Base-by-base conservation (phyloP, 2,797 vertebrate genomes). In the Hypotaenidia philippensis region DNA sequence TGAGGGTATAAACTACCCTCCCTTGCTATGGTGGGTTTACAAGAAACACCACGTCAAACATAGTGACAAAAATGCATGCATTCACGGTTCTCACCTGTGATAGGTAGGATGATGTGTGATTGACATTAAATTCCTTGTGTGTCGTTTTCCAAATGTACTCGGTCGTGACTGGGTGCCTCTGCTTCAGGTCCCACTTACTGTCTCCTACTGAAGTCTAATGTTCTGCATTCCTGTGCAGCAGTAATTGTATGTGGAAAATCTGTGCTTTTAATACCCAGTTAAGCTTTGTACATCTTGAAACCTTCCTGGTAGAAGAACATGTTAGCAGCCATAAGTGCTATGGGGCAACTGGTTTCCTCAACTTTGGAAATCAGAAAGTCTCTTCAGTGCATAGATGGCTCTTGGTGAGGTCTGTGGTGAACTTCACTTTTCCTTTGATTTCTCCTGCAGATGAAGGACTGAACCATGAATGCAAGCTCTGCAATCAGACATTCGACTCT, bases 391-490 rank as follows among this genome's bases (percentile, higher is more conserved):
- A 9, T 26, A 63, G 25, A 29, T 49, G 2, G 41, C 5, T 59
- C 20, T 69, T 82, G 36, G 27, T 68, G 61, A 75, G 52, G 34
- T 26, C 47, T 34, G 16, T n/a, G 27, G 16, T 66, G 57, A 82
- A 52, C 93, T 96, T 97, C 78, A 96, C 45, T 85, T 95, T 72
- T 83, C 34, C 49, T 59, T 90, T 80, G 26, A 26, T 97, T 86
- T 84, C 60, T 96, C 68, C 19, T 29, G 0, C 98, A 99, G 99
- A 99, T 97, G 99, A 99, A 98, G 99, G 99, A 94, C 96, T 99
- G 97, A 99, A 99, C 97, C 99, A 99, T 32, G 99, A 99, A 95
- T 99, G 99, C 98, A 99, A 99, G 94, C 99, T 99, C 95, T 99
- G 99, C 97, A 99, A 98, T 97, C 99, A 99, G 98, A 99, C 99